Evolutionary conservation across 1,140 invertebrate genomes (phyloP).

Genomic region (Brachionus koreanus): DNA sequence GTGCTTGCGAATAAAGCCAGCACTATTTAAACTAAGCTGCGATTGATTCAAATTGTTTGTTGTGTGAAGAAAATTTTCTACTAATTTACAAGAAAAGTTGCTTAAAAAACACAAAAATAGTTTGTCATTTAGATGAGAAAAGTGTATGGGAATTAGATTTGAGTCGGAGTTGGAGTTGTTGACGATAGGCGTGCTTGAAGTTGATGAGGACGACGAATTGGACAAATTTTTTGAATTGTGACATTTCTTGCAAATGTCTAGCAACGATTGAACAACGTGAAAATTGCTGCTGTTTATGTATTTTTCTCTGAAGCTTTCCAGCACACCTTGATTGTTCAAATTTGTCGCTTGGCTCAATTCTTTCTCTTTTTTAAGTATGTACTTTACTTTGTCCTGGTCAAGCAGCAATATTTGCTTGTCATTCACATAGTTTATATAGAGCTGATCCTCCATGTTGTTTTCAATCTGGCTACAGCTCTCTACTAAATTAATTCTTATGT

Average conservation of each 20-base stretch:
- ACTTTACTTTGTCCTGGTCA: neutral
- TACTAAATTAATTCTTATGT: neutral
- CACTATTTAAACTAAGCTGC: neutral
- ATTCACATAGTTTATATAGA: neutral
- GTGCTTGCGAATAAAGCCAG: constrained; percentile 32
- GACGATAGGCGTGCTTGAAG: neutral
- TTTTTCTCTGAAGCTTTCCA: constrained; percentile 10
- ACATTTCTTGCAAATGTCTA: neutral
- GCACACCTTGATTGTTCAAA: constrained; percentile 6
- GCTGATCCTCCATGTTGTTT: neutral
- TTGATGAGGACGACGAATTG: constrained; percentile 1
- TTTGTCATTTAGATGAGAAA: constrained; percentile 8
- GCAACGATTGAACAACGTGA: neutral
- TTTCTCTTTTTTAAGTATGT: constrained; percentile 12
- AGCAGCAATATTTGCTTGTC: neutral
- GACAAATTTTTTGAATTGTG: neutral
- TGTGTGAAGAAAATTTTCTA: neutral
- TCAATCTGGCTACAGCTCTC: neutral
- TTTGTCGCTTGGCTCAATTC: constrained; percentile 7
- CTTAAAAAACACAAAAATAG: constrained; percentile 30
- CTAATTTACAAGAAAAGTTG: constrained; percentile 36
- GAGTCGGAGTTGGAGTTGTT: neutral
- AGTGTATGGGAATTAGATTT: neutral
- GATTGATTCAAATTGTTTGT: neutral
- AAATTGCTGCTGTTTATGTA: neutral